These are phyloP conservation scores for Willisornis vidua DNA, from an alignment of 2,113 vertebrate species.

Conservation along the genomic window DNA sequence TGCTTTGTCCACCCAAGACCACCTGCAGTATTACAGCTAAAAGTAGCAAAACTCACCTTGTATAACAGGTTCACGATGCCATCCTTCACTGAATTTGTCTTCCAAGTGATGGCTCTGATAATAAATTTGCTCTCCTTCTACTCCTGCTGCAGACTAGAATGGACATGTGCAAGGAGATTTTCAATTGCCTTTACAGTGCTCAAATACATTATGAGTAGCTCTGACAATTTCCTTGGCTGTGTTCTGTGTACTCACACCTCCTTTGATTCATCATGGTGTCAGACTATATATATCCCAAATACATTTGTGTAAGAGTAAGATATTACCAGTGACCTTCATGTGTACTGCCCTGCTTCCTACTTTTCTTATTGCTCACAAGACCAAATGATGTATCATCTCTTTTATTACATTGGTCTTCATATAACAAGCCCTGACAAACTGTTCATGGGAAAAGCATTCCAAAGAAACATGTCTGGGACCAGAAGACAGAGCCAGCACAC, in stretches of 20 bases:
- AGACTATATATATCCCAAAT: not conserved
- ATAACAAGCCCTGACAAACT: not conserved
- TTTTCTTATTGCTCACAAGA: not conserved
- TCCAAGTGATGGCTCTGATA: slow-evolving; percentile 88
- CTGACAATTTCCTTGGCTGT: not conserved
- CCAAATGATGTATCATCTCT: not conserved
- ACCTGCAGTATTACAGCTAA: not conserved
- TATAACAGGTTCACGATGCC: slow-evolving; percentile 76
- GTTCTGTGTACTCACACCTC: not conserved
- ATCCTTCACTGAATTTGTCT: slow-evolving; percentile 81
- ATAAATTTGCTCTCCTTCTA: slow-evolving; percentile 88
- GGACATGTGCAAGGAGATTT: slow-evolving; percentile 23
- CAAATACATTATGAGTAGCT: not conserved
- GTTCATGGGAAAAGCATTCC: not conserved
- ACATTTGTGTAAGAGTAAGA: not conserved
- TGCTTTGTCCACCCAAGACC: not conserved
- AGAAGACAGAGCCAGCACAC: not conserved
- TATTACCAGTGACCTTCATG: not conserved
- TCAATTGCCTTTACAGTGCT: slow-evolving; percentile 36
- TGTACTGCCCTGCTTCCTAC: not conserved
- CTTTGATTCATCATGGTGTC: not conserved
- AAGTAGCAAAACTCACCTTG: slow-evolving; percentile 79
- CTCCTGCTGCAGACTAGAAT: slow-evolving; percentile 75
- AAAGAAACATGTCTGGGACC: not conserved
- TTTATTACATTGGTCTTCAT: not conserved